Conservation (phyloP, 2,888 invertebrate species). For the Coelinius sp. region DNA sequence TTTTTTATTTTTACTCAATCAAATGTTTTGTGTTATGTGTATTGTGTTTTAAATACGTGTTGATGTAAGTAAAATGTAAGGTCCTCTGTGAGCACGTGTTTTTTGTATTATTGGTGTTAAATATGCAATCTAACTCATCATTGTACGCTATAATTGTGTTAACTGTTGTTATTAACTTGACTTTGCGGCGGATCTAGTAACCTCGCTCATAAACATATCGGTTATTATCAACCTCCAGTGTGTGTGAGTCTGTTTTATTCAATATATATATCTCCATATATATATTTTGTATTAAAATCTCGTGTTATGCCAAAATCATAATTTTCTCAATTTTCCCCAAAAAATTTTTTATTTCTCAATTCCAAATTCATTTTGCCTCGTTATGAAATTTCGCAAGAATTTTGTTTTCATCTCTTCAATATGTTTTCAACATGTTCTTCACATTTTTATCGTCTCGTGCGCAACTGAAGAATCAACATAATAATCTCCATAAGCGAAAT, state of each 20-base stretch:
- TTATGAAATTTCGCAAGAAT: constrained; percentile 20
- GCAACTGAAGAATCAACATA: constrained; percentile 61
- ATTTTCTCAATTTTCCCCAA: constrained; percentile 54
- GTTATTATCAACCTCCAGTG: constrained; percentile 47
- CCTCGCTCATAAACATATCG: constrained; percentile 37
- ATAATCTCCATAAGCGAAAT: constrained; percentile 58
- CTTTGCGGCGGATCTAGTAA: constrained; percentile 42
- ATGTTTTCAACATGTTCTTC: constrained; percentile 42
- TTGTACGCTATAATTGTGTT: constrained; percentile 43
- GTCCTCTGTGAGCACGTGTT: constrained; percentile 38
- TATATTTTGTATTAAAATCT: constrained; percentile 39
- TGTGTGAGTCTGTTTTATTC: constrained; percentile 54
- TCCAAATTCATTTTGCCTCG: constrained; percentile 43
- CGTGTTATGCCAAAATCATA: constrained; percentile 60
- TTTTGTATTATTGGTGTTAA: constrained; percentile 29
- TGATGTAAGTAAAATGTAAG: constrained; percentile 34
- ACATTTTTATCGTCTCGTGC: constrained; percentile 65
- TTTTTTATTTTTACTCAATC: constrained; percentile 23
- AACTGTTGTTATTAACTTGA: background rate
- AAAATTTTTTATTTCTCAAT: constrained; percentile 34
- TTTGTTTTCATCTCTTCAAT: constrained; percentile 19
- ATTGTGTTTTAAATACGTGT: constrained; percentile 16
- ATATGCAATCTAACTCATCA: constrained; percentile 37
- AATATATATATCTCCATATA: constrained; percentile 38
- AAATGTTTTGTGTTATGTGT: constrained; percentile 32